phyloP scores from a whole-genome alignment of 1,140 invertebrate species.

The Bombus soroeensis region DNA sequence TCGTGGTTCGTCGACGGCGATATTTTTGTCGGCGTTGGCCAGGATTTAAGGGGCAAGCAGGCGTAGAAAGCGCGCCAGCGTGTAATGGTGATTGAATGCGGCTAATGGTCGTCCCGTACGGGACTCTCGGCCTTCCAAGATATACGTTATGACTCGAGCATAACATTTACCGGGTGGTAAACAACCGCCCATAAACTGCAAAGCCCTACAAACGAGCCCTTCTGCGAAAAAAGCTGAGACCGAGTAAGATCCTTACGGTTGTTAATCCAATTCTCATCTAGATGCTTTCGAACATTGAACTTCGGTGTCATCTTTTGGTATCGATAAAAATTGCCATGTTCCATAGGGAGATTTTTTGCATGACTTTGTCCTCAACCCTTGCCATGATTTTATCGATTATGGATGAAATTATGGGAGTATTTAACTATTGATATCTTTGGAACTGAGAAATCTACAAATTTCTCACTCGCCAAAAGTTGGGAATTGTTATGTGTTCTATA shows the following conservation, averaged over 20 bases:
- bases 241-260: not conserved
- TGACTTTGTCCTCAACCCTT: too few relatives aligned
- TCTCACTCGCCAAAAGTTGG: too few relatives aligned
- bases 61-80: constrained; percentile 65
- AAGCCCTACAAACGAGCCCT: constrained; percentile 7
- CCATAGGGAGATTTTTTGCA: not conserved
- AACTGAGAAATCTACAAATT: too few relatives aligned
- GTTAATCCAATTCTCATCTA: not conserved
- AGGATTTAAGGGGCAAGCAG: constrained; percentile 61
- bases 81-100: constrained; percentile 71
- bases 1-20: constrained; percentile 20
- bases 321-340: not conserved
- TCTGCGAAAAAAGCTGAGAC: not conserved
- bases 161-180: constrained; percentile 67
- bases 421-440: too few relatives aligned
- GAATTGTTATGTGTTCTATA: too few relatives aligned
- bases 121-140: constrained; percentile 57
- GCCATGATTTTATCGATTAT: too few relatives aligned
- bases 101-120: constrained; percentile 67
- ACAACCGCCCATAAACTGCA: constrained; percentile 57
- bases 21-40: constrained; percentile 55
- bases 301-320: too few relatives aligned
- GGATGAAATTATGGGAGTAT: not conserved
- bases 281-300: not conserved
- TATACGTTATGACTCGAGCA: constrained; percentile 64